These are phyloP conservation scores for Neoascia interrupta DNA, from an alignment of 2,888 invertebrate species.

Conservation along the genomic window DNA sequence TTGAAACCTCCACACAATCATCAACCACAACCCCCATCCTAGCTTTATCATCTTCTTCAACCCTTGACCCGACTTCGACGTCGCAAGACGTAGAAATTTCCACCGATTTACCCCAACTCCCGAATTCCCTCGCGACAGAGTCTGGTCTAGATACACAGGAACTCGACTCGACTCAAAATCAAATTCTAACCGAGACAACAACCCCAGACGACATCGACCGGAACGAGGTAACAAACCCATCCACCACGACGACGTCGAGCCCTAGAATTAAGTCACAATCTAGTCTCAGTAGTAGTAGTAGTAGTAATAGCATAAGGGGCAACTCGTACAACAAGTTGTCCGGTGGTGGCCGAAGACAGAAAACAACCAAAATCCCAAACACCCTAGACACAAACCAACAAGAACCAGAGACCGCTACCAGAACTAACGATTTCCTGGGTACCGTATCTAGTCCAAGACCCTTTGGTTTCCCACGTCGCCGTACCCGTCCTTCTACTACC, in stretches of 20 bases:
- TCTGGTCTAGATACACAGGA: slow-evolving; percentile 72
- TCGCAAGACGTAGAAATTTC: slow-evolving; percentile 36
- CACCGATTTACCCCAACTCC: too few species aligned
- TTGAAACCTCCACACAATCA: slow-evolving; percentile 63
- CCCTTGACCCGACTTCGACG: slow-evolving; percentile 41
- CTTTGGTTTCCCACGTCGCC: slow-evolving; percentile 80
- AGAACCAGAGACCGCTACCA: slow-evolving; percentile 70
- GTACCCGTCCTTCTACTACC: slow-evolving; percentile 78
- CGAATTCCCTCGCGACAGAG: slow-evolving; percentile 60
- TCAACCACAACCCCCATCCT: slow-evolving; percentile 70
- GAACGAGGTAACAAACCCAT: slow-evolving; percentile 69
- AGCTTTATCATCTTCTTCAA: slow-evolving; percentile 45
- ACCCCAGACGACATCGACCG: slow-evolving; percentile 68
- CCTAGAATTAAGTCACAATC: slow-evolving; percentile 70
- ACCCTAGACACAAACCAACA: slow-evolving; percentile 66
- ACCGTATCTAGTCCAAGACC: slow-evolving; percentile 81
- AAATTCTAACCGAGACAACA: slow-evolving; percentile 69
- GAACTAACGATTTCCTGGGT: slow-evolving; percentile 75
- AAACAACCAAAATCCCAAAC: slow-evolving; percentile 71
- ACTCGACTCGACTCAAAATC: slow-evolving; percentile 58
- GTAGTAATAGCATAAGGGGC: slow-evolving; percentile 71
- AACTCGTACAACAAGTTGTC: slow-evolving; percentile 32
- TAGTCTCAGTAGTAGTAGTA: slow-evolving; percentile 66
- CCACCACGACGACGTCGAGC: slow-evolving; percentile 37
- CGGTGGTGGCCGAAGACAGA: slow-evolving; percentile 75